These are phyloP conservation scores for Metaphire vulgaris DNA, from an alignment of 1,140 invertebrate species.

Conservation along the genomic window DNA sequence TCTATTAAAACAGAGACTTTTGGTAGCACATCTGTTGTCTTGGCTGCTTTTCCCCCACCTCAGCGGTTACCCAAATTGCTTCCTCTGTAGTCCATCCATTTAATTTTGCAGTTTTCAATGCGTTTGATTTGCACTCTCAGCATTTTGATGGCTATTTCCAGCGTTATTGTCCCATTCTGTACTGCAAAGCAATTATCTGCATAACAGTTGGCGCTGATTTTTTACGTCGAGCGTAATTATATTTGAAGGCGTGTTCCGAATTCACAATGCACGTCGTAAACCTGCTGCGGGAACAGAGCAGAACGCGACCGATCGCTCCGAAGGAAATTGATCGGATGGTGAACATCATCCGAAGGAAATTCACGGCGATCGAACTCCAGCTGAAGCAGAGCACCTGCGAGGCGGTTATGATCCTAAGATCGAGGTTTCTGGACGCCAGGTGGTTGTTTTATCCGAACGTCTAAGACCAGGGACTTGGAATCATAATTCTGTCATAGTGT, in stretches of 20 bases:
- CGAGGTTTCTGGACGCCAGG: slow-evolving; percentile 86
- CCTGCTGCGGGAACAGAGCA: slow-evolving; percentile 89
- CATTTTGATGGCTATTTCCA: too few species aligned
- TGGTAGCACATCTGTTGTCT: too few species aligned
- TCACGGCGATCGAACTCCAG: slow-evolving; percentile 99
- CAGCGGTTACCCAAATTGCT: too few species aligned
- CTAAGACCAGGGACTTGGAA: too few species aligned
- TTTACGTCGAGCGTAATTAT: background rate
- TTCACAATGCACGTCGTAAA: slow-evolving; percentile 99
- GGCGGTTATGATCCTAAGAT: slow-evolving; percentile 96
- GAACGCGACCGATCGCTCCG: slow-evolving; percentile 87
- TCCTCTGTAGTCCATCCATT: too few species aligned
- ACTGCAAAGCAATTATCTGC: background rate
- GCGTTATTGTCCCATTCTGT: background rate
- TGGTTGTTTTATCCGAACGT: too few species aligned
- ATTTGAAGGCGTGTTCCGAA: slow-evolving; percentile 87
- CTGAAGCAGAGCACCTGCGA: slow-evolving; percentile 99
- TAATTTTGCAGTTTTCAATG: too few species aligned
- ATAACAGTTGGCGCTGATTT: background rate
- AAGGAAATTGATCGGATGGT: slow-evolving; percentile 99
- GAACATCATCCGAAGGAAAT: slow-evolving; percentile 98
- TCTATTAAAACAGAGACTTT: too few species aligned
- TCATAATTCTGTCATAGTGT: too few species aligned
- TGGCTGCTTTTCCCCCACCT: too few species aligned
- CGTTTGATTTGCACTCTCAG: too few species aligned